Evolutionary conservation across 2,888 invertebrate genomes (phyloP), one percentile per base, ranked within the genome.

Genomic region (Lochmaea capreae): DNA sequence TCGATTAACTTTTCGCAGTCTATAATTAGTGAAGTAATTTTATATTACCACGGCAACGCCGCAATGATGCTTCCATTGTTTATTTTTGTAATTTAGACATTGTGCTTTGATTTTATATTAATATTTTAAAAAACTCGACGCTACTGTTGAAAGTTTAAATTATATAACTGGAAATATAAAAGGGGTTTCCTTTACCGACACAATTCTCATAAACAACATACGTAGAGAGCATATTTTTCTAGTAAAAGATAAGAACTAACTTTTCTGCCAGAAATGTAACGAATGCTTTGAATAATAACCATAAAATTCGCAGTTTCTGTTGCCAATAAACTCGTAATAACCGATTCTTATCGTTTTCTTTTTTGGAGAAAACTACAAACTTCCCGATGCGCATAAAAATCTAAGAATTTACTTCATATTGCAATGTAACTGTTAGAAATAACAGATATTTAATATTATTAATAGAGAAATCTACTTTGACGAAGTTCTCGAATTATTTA

Each of bases 261-360:
- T 42, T 26, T 42, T 67, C 14, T 49, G 57, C 16, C 57, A 42
- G 57, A 49, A 67, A 43, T 59, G 61, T 68, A 61, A 68, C 68
- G 46, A 68, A 68, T 52, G 68, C 46, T 61, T 52, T 68, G 68
- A 68, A 68, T 61, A 68, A 68, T 68, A 68, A 33, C 52, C 61
- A 39, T 68, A 68, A 68, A 68, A 68, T 68, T 61, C 61, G 42
- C 67, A 67, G 59, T 61, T 61, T 49, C 61, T 68, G 61, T 68
- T 68, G 68, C 68, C 68, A 68, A 68, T 68, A 68, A 67, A 67
- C 46, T 67, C 11, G 59, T 67, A 67, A 58, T 67, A 67, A 68
- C 68, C 33, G 22, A 18, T 49, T 42, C 68, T 68, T 68, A 68
- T 68, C 68, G n/a, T 54, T 14, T 67, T 67, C 43, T 59, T 67